Evolutionary conservation across 2,888 invertebrate genomes (phyloP).

Genomic region (Iphiclides podalirius): DNA sequence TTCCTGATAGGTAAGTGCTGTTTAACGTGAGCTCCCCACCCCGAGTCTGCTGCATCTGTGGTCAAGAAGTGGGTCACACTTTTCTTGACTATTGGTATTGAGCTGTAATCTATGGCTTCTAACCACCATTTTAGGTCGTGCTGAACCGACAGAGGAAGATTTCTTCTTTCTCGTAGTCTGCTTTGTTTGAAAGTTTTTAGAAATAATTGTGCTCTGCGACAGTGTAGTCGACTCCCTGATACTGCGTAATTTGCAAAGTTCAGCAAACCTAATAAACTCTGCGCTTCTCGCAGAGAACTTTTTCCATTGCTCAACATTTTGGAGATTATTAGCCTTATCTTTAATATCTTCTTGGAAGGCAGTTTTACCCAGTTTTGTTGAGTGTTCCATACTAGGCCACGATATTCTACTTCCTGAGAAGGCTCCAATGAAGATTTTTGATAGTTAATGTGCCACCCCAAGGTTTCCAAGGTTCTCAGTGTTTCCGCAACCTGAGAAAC

Average conservation of each 20-base stretch:
- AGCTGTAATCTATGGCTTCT: neutral
- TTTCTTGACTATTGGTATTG: conserved; percentile 12
- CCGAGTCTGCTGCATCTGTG: conserved; percentile 27
- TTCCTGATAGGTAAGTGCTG: too few species aligned
- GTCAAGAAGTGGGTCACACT: conserved; percentile 21
- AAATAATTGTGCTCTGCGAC: neutral
- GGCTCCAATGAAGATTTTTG: too few species aligned
- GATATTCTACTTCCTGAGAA: too few species aligned
- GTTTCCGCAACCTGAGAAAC: neutral
- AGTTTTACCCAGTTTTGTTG: conserved; percentile 13
- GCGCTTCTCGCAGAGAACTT: neutral
- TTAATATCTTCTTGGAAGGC: conserved; percentile 2
- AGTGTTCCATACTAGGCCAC: too few species aligned
- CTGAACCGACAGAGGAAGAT: neutral
- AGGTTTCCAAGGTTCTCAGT: neutral
- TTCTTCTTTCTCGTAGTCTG: neutral
- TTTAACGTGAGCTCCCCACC: conserved; percentile 24
- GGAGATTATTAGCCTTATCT: neutral
- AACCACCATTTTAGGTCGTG: conserved; percentile 8
- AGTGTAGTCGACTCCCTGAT: conserved; percentile 2
- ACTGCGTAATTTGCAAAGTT: conserved; percentile 19
- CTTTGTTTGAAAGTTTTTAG: too few species aligned
- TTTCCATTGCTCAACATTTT: conserved; percentile 7
- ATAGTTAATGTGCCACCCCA: conserved; percentile 29
- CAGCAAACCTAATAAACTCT: conserved; percentile 12